Conservation (phyloP, 2,113 vertebrate species). For the Oncorhynchus nerka region DNA sequence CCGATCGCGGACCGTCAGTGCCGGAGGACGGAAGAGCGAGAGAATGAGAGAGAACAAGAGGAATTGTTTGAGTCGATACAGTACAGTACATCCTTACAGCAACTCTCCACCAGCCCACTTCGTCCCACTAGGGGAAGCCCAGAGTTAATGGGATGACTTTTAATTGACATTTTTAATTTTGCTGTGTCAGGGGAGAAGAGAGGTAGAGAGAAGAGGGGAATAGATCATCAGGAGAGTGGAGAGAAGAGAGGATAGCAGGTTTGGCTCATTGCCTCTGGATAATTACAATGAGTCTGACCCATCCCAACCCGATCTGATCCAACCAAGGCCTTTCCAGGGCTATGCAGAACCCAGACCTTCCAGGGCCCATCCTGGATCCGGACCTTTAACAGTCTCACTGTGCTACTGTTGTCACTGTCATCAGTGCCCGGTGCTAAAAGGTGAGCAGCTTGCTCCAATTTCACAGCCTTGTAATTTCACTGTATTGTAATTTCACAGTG, state of each 20-base stretch:
- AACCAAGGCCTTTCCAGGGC: neutral
- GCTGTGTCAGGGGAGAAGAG: constrained; percentile 49
- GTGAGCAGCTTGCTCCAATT: neutral
- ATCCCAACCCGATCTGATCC: neutral
- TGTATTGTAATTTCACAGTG: neutral
- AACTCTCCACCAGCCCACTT: constrained; percentile 20
- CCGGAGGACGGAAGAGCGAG: constrained; percentile 11
- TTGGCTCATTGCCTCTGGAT: constrained; percentile 3
- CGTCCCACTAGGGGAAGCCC: constrained; percentile 19
- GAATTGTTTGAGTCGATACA: constrained; percentile 26
- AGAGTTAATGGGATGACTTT: constrained; percentile 59
- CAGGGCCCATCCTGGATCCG: neutral
- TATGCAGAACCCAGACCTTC: neutral
- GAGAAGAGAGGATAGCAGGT: constrained; percentile 3
- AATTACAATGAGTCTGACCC: constrained; percentile 23
- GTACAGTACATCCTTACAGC: constrained; percentile 29
- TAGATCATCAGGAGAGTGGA: neutral
- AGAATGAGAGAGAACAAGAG: neutral
- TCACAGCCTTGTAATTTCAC: neutral
- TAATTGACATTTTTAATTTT: constrained; percentile 59
- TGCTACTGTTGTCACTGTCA: neutral
- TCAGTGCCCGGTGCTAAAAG: neutral
- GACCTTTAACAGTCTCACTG: neutral
- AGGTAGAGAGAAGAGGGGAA: neutral
- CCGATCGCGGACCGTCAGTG: constrained; percentile 13